Evolutionary conservation across 2,113 vertebrate genomes (phyloP).

Genomic region (Monopterus albus): DNA sequence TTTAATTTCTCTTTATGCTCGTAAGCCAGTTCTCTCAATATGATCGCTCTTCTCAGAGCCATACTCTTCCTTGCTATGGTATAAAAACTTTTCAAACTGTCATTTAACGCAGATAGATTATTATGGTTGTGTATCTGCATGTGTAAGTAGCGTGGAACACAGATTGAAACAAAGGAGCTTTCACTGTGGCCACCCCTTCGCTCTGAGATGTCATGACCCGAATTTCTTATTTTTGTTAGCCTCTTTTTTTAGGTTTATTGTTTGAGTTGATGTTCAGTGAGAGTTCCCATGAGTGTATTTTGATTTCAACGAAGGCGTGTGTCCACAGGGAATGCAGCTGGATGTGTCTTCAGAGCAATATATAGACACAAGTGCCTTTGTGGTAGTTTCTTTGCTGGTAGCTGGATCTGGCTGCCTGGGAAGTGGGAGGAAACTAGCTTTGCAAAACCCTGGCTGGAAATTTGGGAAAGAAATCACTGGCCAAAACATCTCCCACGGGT

Average conservation of each 20-base stretch:
- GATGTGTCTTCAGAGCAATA: constrained; percentile 25
- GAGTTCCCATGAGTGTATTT: constrained; percentile 45
- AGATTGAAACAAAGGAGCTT: constrained; percentile 56
- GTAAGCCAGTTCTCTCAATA: too few species aligned
- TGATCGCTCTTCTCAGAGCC: too few species aligned
- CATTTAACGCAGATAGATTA: constrained; percentile 22
- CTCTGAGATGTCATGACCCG: constrained; percentile 29
- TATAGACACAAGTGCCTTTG: constrained; percentile 34
- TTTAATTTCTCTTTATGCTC: too few species aligned
- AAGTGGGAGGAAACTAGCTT: constrained; percentile 62
- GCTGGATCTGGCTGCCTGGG: constrained; percentile 52
- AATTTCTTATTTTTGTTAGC: constrained; percentile 16
- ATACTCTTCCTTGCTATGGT: background rate
- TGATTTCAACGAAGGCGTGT: constrained; percentile 24
- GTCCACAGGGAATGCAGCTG: constrained; percentile 48
- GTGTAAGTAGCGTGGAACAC: constrained; percentile 37
- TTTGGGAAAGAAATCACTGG: constrained; percentile 55
- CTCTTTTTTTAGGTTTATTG: constrained; percentile 1
- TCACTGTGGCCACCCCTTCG: constrained; percentile 35
- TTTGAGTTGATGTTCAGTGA: background rate
- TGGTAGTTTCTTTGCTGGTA: constrained; percentile 17
- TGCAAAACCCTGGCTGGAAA: constrained; percentile 59
- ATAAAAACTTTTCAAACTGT: background rate
- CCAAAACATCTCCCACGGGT: constrained; percentile 69
- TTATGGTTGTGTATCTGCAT: constrained; percentile 47